phyloP scores from a whole-genome alignment of 2,888 invertebrate species.

The Athrips mouffetella region DNA sequence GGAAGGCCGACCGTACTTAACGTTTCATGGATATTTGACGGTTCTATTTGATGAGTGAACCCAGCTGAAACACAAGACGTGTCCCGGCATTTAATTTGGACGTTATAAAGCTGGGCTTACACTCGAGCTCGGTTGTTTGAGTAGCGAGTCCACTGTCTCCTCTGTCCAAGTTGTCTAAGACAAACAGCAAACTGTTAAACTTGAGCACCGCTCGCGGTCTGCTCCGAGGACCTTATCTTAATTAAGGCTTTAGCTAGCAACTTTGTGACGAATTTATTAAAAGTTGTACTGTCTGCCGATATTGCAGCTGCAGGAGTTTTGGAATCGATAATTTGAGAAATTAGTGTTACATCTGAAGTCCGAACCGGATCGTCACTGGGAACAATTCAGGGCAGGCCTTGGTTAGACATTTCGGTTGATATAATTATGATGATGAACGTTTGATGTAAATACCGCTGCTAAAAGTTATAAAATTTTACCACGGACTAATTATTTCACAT shows the following conservation, averaged over 20 bases:
- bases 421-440: too few relatives aligned
- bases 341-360: too few relatives aligned
- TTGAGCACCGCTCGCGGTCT: slow-evolving; percentile 43
- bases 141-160: slow-evolving; percentile 60
- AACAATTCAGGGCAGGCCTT: too few relatives aligned
- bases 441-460: too few relatives aligned
- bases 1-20: too few relatives aligned
- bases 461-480: too few relatives aligned
- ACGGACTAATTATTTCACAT: too few relatives aligned
- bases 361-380: too few relatives aligned
- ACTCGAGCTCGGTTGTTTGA: slow-evolving; percentile 55
- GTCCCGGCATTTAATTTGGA: slow-evolving; percentile 42
- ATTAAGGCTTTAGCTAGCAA: slow-evolving; percentile 56
- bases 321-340: too few relatives aligned
- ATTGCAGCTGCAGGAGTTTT: too few relatives aligned
- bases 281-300: slow-evolving; percentile 41
- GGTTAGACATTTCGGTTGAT: too few relatives aligned
- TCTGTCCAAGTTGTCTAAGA: slow-evolving; percentile 65
- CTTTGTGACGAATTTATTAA: slow-evolving; percentile 56
- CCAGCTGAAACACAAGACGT: slow-evolving; percentile 39
- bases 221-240: slow-evolving; percentile 58
- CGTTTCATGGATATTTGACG: too few relatives aligned
- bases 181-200: slow-evolving; percentile 66
- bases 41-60: not conserved
- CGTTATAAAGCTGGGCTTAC: not conserved